A percentile compares a stretch with the other conserved stretches of the same genome.
Evolutionary conservation across 2,113 vertebrate genomes (phyloP).

Genomic region (Steatornis caripensis): DNA sequence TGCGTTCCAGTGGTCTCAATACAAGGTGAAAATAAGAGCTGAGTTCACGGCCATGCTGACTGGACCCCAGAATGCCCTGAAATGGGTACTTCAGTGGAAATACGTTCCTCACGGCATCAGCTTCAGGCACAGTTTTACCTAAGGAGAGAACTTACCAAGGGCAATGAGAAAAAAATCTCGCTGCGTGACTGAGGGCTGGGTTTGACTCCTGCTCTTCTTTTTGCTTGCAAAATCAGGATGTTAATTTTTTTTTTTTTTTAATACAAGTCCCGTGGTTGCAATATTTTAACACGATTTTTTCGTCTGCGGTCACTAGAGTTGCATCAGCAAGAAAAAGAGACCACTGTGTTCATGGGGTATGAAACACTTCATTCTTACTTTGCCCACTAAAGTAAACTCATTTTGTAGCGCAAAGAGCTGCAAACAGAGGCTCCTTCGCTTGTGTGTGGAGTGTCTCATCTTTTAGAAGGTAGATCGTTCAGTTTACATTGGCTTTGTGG

Average conservation of each 20-base stretch:
- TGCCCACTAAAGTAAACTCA: neutral
- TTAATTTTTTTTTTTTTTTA: neutral
- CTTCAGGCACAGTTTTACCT: neutral
- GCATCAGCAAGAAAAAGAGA: neutral
- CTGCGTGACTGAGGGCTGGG: neutral
- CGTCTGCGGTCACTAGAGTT: neutral
- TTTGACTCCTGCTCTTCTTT: constrained; percentile 1
- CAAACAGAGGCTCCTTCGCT: neutral
- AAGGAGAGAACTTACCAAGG: neutral
- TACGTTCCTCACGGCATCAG: neutral
- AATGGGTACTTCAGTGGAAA: neutral
- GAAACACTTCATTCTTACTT: constrained; percentile 39
- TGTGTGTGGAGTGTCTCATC: neutral
- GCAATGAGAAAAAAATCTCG: neutral
- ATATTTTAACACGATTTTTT: neutral
- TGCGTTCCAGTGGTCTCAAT: neutral
- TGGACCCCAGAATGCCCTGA: neutral
- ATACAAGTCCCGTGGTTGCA: rapidly evolving
- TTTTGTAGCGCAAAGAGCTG: neutral
- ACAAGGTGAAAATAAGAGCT: neutral
- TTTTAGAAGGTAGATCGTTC: neutral
- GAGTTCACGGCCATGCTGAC: neutral
- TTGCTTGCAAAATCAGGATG: neutral
- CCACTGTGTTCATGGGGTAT: neutral
- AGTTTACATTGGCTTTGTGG: neutral